Evolutionary conservation across 1,140 invertebrate species (phyloP), one percentile per base, ranked within the genome.

Genomic region (Aphis craccivora): DNA sequence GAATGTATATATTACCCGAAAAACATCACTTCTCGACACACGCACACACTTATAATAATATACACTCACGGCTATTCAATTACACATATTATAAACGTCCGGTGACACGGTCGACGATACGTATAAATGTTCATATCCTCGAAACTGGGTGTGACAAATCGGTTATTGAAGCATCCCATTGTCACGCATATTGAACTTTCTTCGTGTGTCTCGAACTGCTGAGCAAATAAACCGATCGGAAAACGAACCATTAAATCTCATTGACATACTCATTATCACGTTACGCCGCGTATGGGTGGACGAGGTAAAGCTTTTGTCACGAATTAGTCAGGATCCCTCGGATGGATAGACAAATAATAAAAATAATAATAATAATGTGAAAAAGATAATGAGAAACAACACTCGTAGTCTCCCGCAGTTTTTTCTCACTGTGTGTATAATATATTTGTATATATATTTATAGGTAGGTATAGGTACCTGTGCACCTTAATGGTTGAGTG

Each of bases 221-320:
- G 91, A 92, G 76, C 91, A 92, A 92, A 92, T 83, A 92, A 92
- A 81, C 91, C 91, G 91, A 92, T 92, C 91, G 91, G 91, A 92
- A 92, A 92, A 92, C 91, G 91, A 92, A 92, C 91, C 91, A 92
- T 92, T 92, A 92, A 92, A 92, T 92, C 37, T 53, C 91, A 83
- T 92, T 92, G 91, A 92, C 91, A 83, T 92, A 92, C 91, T 84
- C 91, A 92, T 92, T 92, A 92, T 23, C 86, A 45, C 43, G 90
- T 91, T 60, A 81, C 40, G 53, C 20, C 40, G 53, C 60, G 37
- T 30, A 76, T 22, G 35, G 45, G 48, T 51, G 40, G 84, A 87
- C 23, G 40, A 30, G 53, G 35, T 9, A 83, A 91, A 81, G 90
- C 90, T 53, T 92, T 92, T 51, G 91, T 92, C 43, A 92, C 45